Percentiles rank a stretch among this genome's conserved stretches.
These are phyloP conservation scores for Eulemur mongoz DNA, from an alignment of 2,797 vertebrate species.

Conservation along the genomic window DNA sequence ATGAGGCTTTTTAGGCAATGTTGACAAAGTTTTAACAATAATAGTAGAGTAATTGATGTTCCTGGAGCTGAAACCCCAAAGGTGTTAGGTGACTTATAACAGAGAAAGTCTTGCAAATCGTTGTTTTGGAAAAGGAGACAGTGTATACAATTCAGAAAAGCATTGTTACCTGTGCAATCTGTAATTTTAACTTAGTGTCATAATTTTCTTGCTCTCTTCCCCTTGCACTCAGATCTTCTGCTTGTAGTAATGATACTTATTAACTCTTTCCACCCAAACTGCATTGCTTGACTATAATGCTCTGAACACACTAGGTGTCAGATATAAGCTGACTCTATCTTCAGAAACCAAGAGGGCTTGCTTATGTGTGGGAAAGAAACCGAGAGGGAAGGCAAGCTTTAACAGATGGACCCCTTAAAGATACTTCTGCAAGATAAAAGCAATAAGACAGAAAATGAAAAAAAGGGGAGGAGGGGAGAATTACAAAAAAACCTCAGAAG, in stretches of 20 bases:
- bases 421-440: slow-evolving; percentile 73
- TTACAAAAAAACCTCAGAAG: slow-evolving; percentile 23
- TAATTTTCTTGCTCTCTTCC: slow-evolving; percentile 45
- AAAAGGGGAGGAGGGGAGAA: not conserved
- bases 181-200: slow-evolving; percentile 70
- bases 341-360: slow-evolving; percentile 73
- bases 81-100: slow-evolving; percentile 74
- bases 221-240: slow-evolving; percentile 59
- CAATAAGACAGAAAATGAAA: slow-evolving; percentile 68
- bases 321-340: slow-evolving; percentile 71
- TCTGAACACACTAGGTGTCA: slow-evolving; percentile 68
- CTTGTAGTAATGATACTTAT: slow-evolving; percentile 75
- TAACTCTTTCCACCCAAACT: slow-evolving; percentile 71
- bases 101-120: slow-evolving; percentile 78
- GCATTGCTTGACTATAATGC: slow-evolving; percentile 52
- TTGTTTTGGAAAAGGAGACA: slow-evolving; percentile 72
- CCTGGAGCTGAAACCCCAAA: slow-evolving; percentile 72
- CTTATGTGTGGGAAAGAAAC: slow-evolving; percentile 59
- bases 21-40: slow-evolving; percentile 76
- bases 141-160: slow-evolving; percentile 70
- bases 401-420: slow-evolving; percentile 72
- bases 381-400: slow-evolving; percentile 64
- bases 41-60: slow-evolving; percentile 71
- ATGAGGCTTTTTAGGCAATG: slow-evolving; percentile 69
- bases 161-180: slow-evolving; percentile 76